Evolutionary conservation across 2,888 invertebrate species (phyloP), one percentile per base, ranked within the genome.

Genomic region (Drosophila multiciliata): DNA sequence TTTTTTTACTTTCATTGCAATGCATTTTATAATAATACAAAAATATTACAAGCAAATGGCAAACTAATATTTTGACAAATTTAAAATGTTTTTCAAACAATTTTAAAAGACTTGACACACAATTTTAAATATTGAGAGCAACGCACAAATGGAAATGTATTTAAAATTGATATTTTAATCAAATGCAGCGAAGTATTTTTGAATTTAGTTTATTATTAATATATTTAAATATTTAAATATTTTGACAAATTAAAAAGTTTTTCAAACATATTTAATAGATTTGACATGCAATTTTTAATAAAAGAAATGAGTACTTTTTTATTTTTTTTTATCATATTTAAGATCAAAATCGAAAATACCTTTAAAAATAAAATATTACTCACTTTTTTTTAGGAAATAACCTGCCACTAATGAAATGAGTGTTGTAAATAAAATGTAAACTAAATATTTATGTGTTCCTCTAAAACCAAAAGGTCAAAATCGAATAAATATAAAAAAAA

Each of bases 41-140:
- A 29, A 26, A 26, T 15, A 40, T 11, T 9, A 6, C 6, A 29
- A 5, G 26, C 29, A 29, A 29, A 6, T 29, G 29, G 6, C 5
- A 29, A 29, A 29, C 6, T 1, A 29, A 29, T 29, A 29, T 1
- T 29, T 29, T 29, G 5, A 29, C 29, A 29, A 29, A 29, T 29
- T 29, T 29, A 0, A 29, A 29, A 29, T 0, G 5, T 5, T 5
- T 29, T 29, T 29, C 5, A 29, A 29, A 29, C 4, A 29, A 0
- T 0, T 5, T 29, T 29, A 29, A 29, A 0, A 29, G 5, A 29
- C 5, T 29, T 29, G 29, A 29, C 29, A 29, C 5, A 29, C 4
- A 29, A 75, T 75, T 72, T 75, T 54, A 9, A 62, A 62, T 8
- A 29, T 23, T 35, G n/a, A 53, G 64, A 58, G 54, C 45, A 15